Percentiles rank a stretch among this genome's conserved stretches.
phyloP scores from a whole-genome alignment of 2,888 invertebrate genomes.

The Chesias legatella region DNA sequence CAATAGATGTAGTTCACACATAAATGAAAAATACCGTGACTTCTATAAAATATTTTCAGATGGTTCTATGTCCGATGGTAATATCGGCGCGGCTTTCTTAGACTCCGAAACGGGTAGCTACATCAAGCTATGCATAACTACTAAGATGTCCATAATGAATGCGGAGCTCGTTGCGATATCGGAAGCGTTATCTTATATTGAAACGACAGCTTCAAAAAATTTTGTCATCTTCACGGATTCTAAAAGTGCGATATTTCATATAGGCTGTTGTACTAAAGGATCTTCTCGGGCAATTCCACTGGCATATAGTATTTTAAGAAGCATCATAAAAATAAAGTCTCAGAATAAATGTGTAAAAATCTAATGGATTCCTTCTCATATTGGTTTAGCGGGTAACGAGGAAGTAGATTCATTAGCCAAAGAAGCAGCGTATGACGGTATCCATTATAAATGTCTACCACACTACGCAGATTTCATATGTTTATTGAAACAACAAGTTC shows the following conservation, averaged over 20 bases:
- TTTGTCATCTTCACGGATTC: slow-evolving; percentile 1
- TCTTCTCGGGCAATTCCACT: slow-evolving; percentile 5
- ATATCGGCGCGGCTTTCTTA: no score
- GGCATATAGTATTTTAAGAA: slow-evolving; percentile 4
- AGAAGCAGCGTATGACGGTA: slow-evolving; percentile 1
- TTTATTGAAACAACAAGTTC: no score
- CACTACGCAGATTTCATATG: not conserved
- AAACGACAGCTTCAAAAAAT: not conserved
- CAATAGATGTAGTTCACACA: not conserved
- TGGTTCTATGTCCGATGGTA: slow-evolving; percentile 1
- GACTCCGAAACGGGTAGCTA: not conserved
- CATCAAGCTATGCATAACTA: not conserved
- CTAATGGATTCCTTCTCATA: slow-evolving; percentile 2
- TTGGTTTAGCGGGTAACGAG: slow-evolving; percentile 4
- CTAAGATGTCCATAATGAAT: not conserved
- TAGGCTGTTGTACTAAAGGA: not conserved
- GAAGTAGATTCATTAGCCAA: not conserved
- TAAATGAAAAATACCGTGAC: not conserved
- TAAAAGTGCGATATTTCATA: slow-evolving; percentile 1
- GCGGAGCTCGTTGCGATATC: slow-evolving; percentile 1
- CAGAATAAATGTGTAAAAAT: slow-evolving; percentile 2
- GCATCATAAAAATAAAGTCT: not conserved
- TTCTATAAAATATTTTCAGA: slow-evolving; percentile 1
- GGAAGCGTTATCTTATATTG: slow-evolving; percentile 4
- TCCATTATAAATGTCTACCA: not conserved